Percentiles rank a stretch among this genome's conserved stretches.
Evolutionary conservation across 2,113 vertebrate species (phyloP).

Genomic region (Percina caprodes): DNA sequence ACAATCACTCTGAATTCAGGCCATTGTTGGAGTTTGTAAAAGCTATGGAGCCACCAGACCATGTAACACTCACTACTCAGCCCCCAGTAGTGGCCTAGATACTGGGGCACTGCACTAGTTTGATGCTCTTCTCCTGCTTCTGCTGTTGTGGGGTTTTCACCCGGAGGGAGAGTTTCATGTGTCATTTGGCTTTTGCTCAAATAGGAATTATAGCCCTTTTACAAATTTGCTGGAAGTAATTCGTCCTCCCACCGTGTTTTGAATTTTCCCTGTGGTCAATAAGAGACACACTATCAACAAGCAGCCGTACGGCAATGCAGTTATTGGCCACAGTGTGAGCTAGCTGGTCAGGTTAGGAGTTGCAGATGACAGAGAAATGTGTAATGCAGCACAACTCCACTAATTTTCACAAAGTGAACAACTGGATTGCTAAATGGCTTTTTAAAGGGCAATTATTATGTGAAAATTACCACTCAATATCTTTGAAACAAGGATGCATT

Average conservation of each 20-base stretch:
- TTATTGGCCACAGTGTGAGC: slow-evolving; percentile 1
- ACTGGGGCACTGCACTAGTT: slow-evolving; percentile 55
- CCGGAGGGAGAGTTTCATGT: slow-evolving; percentile 61
- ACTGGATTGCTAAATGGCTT: neutral
- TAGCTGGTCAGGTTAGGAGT: neutral
- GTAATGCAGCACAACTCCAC: slow-evolving; percentile 21
- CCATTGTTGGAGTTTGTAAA: slow-evolving; percentile 76
- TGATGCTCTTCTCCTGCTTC: slow-evolving; percentile 59
- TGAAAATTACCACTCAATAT: neutral
- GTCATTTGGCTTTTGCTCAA: slow-evolving; percentile 68
- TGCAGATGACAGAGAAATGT: slow-evolving; percentile 4
- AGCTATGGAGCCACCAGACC: slow-evolving; percentile 78
- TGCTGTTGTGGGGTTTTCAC: slow-evolving; percentile 46
- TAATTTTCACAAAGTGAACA: neutral
- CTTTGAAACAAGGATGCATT: neutral
- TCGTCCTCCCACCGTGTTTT: slow-evolving; percentile 17
- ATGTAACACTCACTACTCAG: slow-evolving; percentile 68
- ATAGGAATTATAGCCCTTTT: slow-evolving; percentile 35
- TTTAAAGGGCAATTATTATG: neutral
- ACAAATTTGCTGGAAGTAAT: slow-evolving; percentile 52
- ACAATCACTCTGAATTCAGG: slow-evolving; percentile 69
- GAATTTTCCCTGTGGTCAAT: slow-evolving; percentile 46
- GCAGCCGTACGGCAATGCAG: slow-evolving; percentile 6
- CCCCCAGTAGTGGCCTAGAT: slow-evolving; percentile 76
- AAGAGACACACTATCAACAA: slow-evolving; percentile 29